Percentiles rank a stretch among this genome's conserved stretches.
Evolutionary conservation across 2,113 vertebrate species (phyloP).

Genomic region (Phylloscopus trochiloides): DNA sequence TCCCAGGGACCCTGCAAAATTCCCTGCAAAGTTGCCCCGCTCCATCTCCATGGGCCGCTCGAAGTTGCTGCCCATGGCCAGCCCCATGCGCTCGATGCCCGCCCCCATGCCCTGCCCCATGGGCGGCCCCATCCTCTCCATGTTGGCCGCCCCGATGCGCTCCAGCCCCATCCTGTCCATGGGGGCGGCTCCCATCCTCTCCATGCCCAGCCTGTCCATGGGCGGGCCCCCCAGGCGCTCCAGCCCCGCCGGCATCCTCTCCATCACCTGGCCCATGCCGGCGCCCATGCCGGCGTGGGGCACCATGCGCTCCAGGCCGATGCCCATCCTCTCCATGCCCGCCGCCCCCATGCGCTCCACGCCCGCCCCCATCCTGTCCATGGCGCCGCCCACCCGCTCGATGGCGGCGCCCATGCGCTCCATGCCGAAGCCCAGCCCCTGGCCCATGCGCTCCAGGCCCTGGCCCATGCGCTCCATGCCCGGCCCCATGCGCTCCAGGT

Average conservation of each 20-base stretch:
- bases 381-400: conserved; percentile 84
- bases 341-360: conserved; percentile 83
- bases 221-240: conserved; percentile 87
- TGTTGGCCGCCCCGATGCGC: conserved; percentile 82
- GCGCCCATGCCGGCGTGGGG: conserved; percentile 83
- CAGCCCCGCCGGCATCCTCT: conserved; percentile 85
- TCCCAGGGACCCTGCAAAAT: conserved; percentile 82
- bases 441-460: conserved; percentile 86
- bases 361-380: conserved; percentile 79
- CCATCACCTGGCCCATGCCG: conserved; percentile 87
- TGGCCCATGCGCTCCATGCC: conserved; percentile 85
- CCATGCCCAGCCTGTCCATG: conserved; percentile 88
- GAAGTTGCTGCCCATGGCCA: conserved; percentile 85
- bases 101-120: conserved; percentile 84
- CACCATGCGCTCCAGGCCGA: conserved; percentile 88
- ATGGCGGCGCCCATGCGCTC: conserved; percentile 87
- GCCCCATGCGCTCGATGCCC: conserved; percentile 91
- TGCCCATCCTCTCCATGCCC: conserved; percentile 84
- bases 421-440: conserved; percentile 87
- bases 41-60: conserved; percentile 90
- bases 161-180: conserved; percentile 90
- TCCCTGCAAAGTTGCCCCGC: conserved; percentile 87
- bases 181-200: conserved; percentile 84
- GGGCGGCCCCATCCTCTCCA: conserved; percentile 89
- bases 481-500: conserved; percentile 87